Conservation (phyloP, 2,797 vertebrate species). For the Ataeniobius toweri region DNA sequence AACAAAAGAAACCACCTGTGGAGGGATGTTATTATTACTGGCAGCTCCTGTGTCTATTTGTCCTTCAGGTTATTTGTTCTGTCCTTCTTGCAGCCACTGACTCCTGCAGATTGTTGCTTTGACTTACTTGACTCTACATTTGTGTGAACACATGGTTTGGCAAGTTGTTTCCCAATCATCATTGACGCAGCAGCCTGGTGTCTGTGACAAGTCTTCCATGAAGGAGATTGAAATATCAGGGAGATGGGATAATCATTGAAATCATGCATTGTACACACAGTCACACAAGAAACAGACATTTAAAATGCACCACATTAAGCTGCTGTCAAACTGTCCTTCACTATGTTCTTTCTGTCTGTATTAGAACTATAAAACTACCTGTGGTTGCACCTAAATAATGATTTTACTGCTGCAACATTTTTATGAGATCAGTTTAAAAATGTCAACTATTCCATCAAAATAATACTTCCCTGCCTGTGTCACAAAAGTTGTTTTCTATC, state of each 20-base stretch:
- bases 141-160: constrained; percentile 12
- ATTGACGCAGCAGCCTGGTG: constrained; percentile 1
- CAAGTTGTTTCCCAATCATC: constrained; percentile 31
- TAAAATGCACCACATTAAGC: not conserved
- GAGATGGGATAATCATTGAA: constrained; percentile 24
- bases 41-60: constrained; percentile 20
- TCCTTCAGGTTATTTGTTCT: constrained; percentile 41
- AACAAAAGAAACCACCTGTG: constrained; percentile 4
- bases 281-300: not conserved
- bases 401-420: not conserved
- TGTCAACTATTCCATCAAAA: not conserved
- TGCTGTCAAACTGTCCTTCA: constrained; percentile 5
- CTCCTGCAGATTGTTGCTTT: constrained; percentile 17
- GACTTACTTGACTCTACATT: constrained; percentile 30
- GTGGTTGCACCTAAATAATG: not conserved
- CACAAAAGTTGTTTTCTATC: not conserved
- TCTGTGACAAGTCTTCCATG: constrained; percentile 37
- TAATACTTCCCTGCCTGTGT: too few relatives aligned
- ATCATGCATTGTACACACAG: constrained; percentile 4
- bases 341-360: not conserved
- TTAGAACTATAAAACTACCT: not conserved
- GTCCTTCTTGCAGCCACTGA: constrained; percentile 7
- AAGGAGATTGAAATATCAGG: constrained; percentile 33
- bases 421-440: not conserved
- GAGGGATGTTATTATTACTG: constrained; percentile 41